These are phyloP conservation scores for Cardiocondyla obscurior DNA, from an alignment of 1,140 invertebrate species.

Conservation along the genomic window DNA sequence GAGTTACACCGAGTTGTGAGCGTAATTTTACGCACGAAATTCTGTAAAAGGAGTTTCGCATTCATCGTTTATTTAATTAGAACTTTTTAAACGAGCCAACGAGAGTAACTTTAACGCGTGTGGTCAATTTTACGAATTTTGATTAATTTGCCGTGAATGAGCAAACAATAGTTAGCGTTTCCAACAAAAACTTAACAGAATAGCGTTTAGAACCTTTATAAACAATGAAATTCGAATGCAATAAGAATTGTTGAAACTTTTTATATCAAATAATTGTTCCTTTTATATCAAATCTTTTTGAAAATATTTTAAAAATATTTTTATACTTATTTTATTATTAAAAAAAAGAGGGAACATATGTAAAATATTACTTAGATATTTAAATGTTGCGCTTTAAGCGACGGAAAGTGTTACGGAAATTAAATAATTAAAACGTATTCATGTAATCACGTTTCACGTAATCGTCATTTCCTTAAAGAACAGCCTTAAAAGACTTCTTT, in stretches of 20 bases:
- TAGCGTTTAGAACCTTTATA: background rate
- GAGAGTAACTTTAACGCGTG: slow-evolving; percentile 32
- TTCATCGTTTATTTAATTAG: slow-evolving; percentile 45
- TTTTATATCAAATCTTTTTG: background rate
- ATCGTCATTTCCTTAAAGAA: slow-evolving; percentile 29
- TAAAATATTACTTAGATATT: background rate
- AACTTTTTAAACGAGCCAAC: slow-evolving; percentile 53
- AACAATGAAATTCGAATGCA: background rate
- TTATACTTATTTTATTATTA: background rate
- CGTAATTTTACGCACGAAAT: slow-evolving; percentile 44
- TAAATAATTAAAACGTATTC: slow-evolving; percentile 15
- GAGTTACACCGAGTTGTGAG: slow-evolving; percentile 20
- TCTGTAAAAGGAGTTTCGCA: slow-evolving; percentile 10
- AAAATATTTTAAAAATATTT: background rate
- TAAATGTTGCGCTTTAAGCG: background rate
- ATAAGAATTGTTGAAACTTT: background rate
- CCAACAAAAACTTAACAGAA: background rate
- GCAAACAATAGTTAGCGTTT: slow-evolving; percentile 13
- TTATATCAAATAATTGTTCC: background rate
- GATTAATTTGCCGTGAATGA: slow-evolving; percentile 23
- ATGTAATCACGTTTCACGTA: background rate
- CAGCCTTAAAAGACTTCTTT: background rate
- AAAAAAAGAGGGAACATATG: background rate
- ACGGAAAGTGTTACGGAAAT: slow-evolving; percentile 14
- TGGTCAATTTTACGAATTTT: slow-evolving; percentile 41